These are phyloP conservation scores for Vimba vimba DNA, from an alignment of 2,113 vertebrate species.

Conservation along the genomic window DNA sequence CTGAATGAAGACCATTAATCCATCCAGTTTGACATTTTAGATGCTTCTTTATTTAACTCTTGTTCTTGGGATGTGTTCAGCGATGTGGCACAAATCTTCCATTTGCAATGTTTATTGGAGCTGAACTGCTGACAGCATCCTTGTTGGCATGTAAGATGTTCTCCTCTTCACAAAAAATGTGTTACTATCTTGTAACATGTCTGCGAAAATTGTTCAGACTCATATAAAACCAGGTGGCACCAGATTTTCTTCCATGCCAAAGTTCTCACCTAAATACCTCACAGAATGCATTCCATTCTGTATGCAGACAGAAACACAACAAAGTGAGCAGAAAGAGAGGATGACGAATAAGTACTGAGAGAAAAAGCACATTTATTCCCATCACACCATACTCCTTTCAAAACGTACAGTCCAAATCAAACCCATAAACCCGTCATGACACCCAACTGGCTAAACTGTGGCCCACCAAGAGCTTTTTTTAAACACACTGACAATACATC, in stretches of 20 bases:
- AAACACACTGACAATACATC: constrained; percentile 23
- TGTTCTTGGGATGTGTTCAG: background rate
- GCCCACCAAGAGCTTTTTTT: background rate
- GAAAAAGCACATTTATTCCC: background rate
- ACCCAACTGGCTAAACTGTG: background rate
- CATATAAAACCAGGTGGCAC: background rate
- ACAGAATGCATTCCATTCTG: background rate
- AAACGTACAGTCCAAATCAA: background rate
- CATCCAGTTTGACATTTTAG: background rate
- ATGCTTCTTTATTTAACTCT: background rate
- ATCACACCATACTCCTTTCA: background rate
- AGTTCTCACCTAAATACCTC: background rate
- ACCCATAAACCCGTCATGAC: background rate
- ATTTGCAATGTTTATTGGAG: background rate
- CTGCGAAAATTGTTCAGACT: background rate
- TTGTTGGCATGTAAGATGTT: background rate
- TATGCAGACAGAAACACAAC: background rate
- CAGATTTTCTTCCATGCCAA: background rate
- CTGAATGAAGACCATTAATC: background rate
- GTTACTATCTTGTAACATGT: background rate
- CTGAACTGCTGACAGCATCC: background rate
- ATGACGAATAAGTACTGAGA: background rate
- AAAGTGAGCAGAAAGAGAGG: background rate
- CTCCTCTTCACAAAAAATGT: background rate
- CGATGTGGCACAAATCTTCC: background rate